A percentile compares a stretch with the other conserved stretches of the same genome.
Evolutionary conservation across 2,113 vertebrate genomes (phyloP).

Genomic region (Dasyprocta punctata): DNA sequence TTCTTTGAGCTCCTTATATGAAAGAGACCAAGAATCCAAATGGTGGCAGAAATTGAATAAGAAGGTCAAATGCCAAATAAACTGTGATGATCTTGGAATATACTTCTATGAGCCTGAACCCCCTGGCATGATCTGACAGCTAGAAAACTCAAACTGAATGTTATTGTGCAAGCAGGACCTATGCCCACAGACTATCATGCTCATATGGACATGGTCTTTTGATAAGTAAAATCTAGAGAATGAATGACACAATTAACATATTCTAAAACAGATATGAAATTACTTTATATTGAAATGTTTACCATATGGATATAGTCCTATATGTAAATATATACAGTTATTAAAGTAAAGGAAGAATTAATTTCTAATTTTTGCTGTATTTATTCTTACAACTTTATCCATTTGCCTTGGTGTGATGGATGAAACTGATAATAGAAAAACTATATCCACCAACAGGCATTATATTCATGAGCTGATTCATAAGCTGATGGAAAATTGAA

Average conservation of each 20-base stretch:
- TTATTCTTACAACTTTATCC: conserved; percentile 18
- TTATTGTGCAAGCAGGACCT: background rate
- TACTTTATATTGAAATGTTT: conserved; percentile 15
- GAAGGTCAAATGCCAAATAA: conserved; percentile 9
- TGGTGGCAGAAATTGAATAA: background rate
- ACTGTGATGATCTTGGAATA: background rate
- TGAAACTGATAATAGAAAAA: conserved; percentile 48
- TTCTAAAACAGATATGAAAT: conserved; percentile 24
- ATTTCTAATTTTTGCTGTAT: background rate
- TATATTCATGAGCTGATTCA: conserved; percentile 36
- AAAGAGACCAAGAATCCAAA: conserved; percentile 21
- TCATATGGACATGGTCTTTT: background rate
- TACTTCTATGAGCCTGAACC: background rate
- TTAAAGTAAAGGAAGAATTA: conserved; percentile 41
- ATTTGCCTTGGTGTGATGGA: conserved; percentile 49
- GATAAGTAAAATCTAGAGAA: conserved; percentile 30
- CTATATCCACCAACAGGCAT: conserved; percentile 16
- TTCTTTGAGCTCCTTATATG: background rate
- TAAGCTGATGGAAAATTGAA: conserved; percentile 54
- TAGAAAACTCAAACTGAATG: background rate
- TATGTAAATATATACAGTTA: background rate
- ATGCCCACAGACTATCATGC: background rate
- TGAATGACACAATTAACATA: background rate
- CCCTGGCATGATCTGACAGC: background rate
- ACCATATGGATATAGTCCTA: background rate